These are phyloP conservation scores for Hylyphantes graminicola DNA, from an alignment of 1,140 invertebrate species.

Conservation along the genomic window DNA sequence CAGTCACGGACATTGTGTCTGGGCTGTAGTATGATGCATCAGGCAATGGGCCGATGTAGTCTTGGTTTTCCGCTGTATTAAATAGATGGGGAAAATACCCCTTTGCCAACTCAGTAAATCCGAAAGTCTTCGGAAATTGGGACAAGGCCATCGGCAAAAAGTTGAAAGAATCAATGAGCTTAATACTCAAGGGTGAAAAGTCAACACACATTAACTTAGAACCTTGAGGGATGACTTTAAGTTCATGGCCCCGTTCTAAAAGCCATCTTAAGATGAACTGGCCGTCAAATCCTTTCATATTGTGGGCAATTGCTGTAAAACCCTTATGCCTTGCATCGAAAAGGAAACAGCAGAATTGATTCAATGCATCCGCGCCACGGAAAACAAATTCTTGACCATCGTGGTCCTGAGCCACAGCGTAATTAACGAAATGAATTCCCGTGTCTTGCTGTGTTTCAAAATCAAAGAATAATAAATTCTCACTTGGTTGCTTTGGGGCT, in stretches of 20 bases:
- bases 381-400: not conserved
- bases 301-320: constrained; percentile 18
- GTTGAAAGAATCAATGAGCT: constrained; percentile 7
- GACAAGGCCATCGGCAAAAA: not conserved
- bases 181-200: not conserved
- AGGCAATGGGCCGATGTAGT: not conserved
- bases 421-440: not conserved
- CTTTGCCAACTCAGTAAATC: constrained; percentile 44
- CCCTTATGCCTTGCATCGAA: not conserved
- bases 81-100: constrained; percentile 5
- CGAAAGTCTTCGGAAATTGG: constrained; percentile 31
- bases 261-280: not conserved
- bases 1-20: constrained; percentile 18
- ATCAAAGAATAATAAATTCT: constrained; percentile 7
- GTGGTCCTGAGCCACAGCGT: not conserved
- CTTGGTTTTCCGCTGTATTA: not conserved
- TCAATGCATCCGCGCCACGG: not conserved
- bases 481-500: not conserved
- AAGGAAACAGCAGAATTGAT: not conserved
- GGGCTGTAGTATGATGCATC: not conserved
- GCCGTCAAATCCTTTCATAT: constrained; percentile 38
- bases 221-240: not conserved
- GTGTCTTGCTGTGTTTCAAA: constrained; percentile 10
- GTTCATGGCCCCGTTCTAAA: not conserved
- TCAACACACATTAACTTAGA: not conserved